Base-by-base conservation (phyloP, 2,888 invertebrate species). In the Lissonota sp. region DNA sequence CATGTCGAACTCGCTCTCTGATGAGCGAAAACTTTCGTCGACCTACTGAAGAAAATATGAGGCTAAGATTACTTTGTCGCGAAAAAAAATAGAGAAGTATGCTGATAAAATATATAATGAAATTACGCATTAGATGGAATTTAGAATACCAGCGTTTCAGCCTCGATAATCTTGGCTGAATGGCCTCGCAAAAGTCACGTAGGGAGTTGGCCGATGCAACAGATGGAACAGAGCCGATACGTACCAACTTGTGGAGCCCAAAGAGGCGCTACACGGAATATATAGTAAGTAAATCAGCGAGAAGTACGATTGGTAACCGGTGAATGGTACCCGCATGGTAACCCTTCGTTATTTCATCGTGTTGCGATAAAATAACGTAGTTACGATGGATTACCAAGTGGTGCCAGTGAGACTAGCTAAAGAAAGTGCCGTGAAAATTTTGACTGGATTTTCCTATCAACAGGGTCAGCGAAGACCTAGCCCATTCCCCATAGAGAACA, bases 401-500 rank as follows among this genome's bases (percentile, higher is more conserved):
- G 72, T 63, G 7, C 14, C 39, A 44, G 49, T 26, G 63, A 58
- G 8, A 40, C 51, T 63, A 12, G 66, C 69, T 37, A 64, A 40
- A 26, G 53, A 16, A 73, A 51, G 4, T 14, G 14, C 6, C 37
- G 64, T 42, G 51, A 55, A 69, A 77, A 77, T 80, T 77, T 58
- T 62, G 60, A 57, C 71, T 55, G 66, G 63, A 37, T 26, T 51
- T 46, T 66, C 51, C n/a, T 55, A 72, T 44, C 62, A 37, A 26
- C 26, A 26, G 26, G 26, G 26, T 26, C 26, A 26, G 26, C 26
- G 26, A 3, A 26, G 26, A 26, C 26, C 84, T 82, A 64, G 83
- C 81, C 82, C 86, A 72, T 80, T 75, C 44, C 66, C 76, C 80
- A 85, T 85, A 69, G 16, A 49, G 53, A 46, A 57, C 62, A 58